A percentile compares a stretch with the other conserved stretches of the same genome.
These are phyloP conservation scores for Donacobius atricapilla DNA, from an alignment of 2,113 vertebrate species.

Conservation along the genomic window DNA sequence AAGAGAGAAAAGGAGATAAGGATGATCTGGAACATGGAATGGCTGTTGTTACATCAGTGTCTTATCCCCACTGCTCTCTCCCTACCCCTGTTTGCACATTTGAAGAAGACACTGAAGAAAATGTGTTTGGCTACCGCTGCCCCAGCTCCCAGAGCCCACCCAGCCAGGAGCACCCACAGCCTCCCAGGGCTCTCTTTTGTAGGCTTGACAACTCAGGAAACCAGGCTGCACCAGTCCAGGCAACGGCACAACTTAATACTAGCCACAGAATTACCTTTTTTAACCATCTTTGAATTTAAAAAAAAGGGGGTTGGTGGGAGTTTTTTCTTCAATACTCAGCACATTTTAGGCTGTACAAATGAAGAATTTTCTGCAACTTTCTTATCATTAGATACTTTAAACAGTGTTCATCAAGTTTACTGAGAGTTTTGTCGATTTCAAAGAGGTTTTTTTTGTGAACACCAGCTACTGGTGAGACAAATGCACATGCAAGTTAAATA, in stretches of 20 bases:
- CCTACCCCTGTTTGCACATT: not conserved
- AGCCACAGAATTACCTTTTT: constrained; percentile 32
- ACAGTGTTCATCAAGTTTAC: constrained; percentile 57
- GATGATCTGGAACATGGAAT: not conserved
- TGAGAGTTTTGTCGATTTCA: constrained; percentile 58
- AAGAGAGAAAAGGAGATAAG: not conserved
- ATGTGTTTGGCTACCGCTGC: not conserved
- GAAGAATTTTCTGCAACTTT: constrained; percentile 72
- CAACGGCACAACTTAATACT: not conserved
- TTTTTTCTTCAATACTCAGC: constrained; percentile 51
- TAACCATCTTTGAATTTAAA: constrained; percentile 58
- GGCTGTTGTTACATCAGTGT: not conserved
- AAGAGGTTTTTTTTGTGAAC: constrained; percentile 48
- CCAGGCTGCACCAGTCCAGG: constrained; percentile 11
- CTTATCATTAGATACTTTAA: constrained; percentile 67
- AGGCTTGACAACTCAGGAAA: constrained; percentile 59
- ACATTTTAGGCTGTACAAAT: constrained; percentile 64
- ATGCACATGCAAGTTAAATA: constrained; percentile 71
- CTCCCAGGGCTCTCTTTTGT: not conserved
- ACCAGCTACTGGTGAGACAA: constrained; percentile 63
- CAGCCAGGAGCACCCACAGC: not conserved
- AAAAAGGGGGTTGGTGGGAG: not conserved
- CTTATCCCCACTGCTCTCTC: not conserved
- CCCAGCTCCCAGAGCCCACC: fast-evolving
- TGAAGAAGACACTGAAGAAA: not conserved